These are phyloP conservation scores for Cheilosia pagana DNA, from an alignment of 2,888 invertebrate genomes.

Conservation along the genomic window DNA sequence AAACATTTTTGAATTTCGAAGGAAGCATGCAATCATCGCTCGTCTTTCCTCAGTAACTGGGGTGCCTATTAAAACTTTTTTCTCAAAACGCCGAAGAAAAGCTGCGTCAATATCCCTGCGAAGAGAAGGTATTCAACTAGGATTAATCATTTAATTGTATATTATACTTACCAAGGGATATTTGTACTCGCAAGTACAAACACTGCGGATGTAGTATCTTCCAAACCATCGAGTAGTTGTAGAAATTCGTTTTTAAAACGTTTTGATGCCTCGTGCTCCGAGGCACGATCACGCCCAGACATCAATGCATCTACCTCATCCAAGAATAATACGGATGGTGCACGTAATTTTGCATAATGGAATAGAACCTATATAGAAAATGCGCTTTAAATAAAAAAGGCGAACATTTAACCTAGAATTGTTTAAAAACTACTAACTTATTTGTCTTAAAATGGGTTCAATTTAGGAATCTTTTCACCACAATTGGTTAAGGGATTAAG, in stretches of 20 bases:
- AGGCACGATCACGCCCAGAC: slow-evolving; percentile 86
- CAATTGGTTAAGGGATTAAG: too few species aligned
- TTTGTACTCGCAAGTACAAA: slow-evolving; percentile 93
- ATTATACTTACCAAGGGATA: slow-evolving; percentile 90
- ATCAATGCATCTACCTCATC: slow-evolving; percentile 96
- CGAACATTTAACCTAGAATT: too few species aligned
- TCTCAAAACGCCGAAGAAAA: slow-evolving; percentile 93
- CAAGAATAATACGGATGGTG: slow-evolving; percentile 95
- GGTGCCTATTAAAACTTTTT: slow-evolving; percentile 91
- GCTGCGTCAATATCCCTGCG: slow-evolving; percentile 94
- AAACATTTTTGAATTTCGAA: slow-evolving; percentile 83
- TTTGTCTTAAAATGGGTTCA: too few species aligned
- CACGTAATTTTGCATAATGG: slow-evolving; percentile 92
- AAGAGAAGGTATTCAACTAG: slow-evolving; percentile 24
- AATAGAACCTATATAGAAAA: slow-evolving; percentile 88
- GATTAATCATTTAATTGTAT: background rate
- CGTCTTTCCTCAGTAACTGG: slow-evolving; percentile 88
- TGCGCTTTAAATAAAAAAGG: background rate
- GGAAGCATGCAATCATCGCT: slow-evolving; percentile 87
- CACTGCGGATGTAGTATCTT: slow-evolving; percentile 86
- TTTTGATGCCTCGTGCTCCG: slow-evolving; percentile 93
- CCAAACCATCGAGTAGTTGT: slow-evolving; percentile 92
- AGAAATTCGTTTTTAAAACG: slow-evolving; percentile 95
- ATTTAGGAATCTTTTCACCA: too few species aligned
- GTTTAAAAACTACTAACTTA: too few species aligned